phyloP scores from a whole-genome alignment of 2,113 vertebrate species.

The Urocolius indicus region DNA sequence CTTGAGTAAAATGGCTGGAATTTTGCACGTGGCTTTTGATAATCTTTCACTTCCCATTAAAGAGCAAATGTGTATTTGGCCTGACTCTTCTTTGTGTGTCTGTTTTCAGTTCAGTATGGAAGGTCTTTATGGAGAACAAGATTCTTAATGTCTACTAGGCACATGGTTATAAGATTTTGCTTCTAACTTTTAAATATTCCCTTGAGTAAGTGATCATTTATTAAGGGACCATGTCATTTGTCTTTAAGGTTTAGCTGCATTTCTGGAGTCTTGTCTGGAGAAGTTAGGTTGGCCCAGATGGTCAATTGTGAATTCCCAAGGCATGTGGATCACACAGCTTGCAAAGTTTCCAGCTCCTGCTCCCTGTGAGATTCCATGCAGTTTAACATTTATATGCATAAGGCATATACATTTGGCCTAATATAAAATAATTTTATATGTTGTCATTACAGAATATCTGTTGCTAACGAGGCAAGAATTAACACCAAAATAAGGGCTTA shows the following conservation, averaged over 20 bases:
- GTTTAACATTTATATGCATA: not conserved
- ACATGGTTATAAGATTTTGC: not conserved
- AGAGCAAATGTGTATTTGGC: not conserved
- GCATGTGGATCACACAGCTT: not conserved
- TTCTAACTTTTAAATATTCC: not conserved
- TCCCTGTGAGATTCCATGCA: not conserved
- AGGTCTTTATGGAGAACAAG: not conserved
- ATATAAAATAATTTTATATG: not conserved
- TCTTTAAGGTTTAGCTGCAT: not conserved
- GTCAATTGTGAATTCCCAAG: not conserved
- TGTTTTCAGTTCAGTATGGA: not conserved
- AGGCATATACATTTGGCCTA: not conserved
- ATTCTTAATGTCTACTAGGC: not conserved
- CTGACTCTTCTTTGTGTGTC: not conserved
- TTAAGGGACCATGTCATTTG: not conserved
- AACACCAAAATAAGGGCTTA: not conserved
- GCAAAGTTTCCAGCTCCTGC: not conserved
- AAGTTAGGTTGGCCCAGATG: not conserved
- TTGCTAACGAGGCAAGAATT: not conserved
- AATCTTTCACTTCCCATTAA: not conserved
- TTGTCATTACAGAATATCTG: not conserved
- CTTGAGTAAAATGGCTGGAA: not conserved
- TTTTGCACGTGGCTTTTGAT: not conserved
- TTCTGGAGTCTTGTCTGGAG: not conserved
- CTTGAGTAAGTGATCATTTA: not conserved